These are phyloP conservation scores for Euplagia quadripunctaria DNA, from an alignment of 2,888 invertebrate species.

Conservation along the genomic window DNA sequence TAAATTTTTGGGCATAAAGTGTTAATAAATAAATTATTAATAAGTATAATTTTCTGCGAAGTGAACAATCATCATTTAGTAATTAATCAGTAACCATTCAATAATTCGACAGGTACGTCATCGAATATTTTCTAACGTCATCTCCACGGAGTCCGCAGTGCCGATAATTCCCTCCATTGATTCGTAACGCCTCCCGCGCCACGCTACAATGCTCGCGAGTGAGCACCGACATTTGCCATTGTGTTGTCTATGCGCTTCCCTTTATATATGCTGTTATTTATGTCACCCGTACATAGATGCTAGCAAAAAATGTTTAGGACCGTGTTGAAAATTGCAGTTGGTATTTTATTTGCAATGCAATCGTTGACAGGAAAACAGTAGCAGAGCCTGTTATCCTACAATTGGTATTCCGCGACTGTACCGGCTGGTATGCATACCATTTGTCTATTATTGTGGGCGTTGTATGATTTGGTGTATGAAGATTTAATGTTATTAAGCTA, in stretches of 20 bases:
- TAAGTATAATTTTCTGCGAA: no score
- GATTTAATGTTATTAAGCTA: not conserved
- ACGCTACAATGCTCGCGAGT: conserved; percentile 86
- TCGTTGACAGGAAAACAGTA: conserved; percentile 1
- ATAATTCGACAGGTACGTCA: conserved; percentile 1
- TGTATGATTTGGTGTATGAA: not conserved
- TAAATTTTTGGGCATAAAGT: no score
- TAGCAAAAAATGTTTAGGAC: conserved; percentile 52
- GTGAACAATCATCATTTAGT: no score
- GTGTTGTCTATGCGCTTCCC: conserved; percentile 82
- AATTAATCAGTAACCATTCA: not conserved
- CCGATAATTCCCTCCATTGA: conserved; percentile 88
- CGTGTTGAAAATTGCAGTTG: conserved; percentile 42
- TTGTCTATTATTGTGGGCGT: not conserved
- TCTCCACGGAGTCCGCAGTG: conserved; percentile 68
- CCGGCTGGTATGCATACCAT: conserved; percentile 1
- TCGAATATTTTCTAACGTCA: conserved; percentile 21
- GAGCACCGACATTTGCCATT: conserved; percentile 86
- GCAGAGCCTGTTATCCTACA: conserved; percentile 11
- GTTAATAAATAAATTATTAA: no score
- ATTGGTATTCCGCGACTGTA: conserved; percentile 5
- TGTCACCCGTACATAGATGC: conserved; percentile 58
- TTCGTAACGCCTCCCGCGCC: conserved; percentile 87
- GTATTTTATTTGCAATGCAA: conserved; percentile 18
- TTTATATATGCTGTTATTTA: conserved; percentile 80